Evolutionary conservation across 2,797 vertebrate species (phyloP).

Genomic region (Myoxocephalus aenaeus): DNA sequence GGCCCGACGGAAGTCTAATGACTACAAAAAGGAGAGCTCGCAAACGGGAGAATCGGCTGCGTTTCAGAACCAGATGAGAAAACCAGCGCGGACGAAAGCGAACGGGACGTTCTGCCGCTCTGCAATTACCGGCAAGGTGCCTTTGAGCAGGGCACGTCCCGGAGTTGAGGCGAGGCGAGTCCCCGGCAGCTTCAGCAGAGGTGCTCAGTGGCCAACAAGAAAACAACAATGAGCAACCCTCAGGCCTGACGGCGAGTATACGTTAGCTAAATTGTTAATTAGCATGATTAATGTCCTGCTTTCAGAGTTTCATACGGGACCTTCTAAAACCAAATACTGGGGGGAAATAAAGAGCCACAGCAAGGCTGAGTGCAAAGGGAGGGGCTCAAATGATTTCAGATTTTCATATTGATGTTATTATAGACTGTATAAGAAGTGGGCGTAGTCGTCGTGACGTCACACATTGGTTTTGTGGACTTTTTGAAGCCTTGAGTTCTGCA

Average conservation of each 20-base stretch:
- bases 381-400: too few relatives aligned
- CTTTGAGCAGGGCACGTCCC: slow-evolving; percentile 35
- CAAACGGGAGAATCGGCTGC: slow-evolving; percentile 7
- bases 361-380: too few relatives aligned
- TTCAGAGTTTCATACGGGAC: neutral
- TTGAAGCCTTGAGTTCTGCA: too few relatives aligned
- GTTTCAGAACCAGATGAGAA: slow-evolving; percentile 1
- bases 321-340: too few relatives aligned
- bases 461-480: too few relatives aligned
- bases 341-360: too few relatives aligned
- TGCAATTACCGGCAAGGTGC: slow-evolving; percentile 9
- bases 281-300: too few relatives aligned
- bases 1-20: slow-evolving; percentile 17
- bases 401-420: too few relatives aligned
- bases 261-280: neutral
- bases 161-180: too few relatives aligned
- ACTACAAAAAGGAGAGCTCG: slow-evolving; percentile 31
- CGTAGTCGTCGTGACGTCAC: too few relatives aligned
- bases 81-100: slow-evolving; percentile 8
- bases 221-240: neutral
- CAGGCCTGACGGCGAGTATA: neutral
- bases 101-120: slow-evolving; percentile 27
- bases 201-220: neutral
- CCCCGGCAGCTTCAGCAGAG: neutral
- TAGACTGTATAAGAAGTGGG: too few relatives aligned